Evolutionary conservation across 2,113 vertebrate species (phyloP).

Genomic region (Pachycephala philippinensis): DNA sequence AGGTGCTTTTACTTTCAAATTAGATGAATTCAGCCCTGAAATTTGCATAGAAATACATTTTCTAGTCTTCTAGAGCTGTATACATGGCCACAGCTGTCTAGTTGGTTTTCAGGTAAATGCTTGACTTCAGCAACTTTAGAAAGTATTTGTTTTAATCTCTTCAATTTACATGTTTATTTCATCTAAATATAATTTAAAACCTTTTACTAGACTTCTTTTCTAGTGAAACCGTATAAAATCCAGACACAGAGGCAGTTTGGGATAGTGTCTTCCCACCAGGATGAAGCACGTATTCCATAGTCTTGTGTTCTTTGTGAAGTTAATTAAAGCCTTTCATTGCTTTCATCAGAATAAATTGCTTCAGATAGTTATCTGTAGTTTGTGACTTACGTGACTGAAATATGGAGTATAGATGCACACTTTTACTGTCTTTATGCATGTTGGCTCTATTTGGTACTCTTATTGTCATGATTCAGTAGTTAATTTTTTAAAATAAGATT

Average conservation of each 20-base stretch:
- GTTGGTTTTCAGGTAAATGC: background rate
- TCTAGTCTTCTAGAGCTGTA: background rate
- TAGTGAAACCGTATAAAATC: background rate
- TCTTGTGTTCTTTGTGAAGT: background rate
- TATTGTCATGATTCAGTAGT: background rate
- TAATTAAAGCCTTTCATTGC: background rate
- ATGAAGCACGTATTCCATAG: background rate
- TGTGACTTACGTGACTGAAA: background rate
- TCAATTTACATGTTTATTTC: background rate
- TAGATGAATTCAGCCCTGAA: background rate
- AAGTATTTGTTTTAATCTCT: background rate
- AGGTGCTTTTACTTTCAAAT: background rate
- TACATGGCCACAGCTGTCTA: background rate
- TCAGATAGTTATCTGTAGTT: background rate
- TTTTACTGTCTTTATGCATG: background rate
- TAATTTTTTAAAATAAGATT: background rate
- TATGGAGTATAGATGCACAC: background rate
- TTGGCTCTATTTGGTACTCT: background rate
- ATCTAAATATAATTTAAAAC: background rate
- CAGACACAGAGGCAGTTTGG: background rate
- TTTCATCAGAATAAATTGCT: background rate
- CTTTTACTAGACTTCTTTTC: background rate
- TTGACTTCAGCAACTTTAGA: background rate
- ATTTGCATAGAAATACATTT: background rate
- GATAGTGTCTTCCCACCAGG: background rate